These are phyloP conservation scores for Plagiodera versicolora DNA, from an alignment of 2,888 invertebrate species.

Conservation along the genomic window DNA sequence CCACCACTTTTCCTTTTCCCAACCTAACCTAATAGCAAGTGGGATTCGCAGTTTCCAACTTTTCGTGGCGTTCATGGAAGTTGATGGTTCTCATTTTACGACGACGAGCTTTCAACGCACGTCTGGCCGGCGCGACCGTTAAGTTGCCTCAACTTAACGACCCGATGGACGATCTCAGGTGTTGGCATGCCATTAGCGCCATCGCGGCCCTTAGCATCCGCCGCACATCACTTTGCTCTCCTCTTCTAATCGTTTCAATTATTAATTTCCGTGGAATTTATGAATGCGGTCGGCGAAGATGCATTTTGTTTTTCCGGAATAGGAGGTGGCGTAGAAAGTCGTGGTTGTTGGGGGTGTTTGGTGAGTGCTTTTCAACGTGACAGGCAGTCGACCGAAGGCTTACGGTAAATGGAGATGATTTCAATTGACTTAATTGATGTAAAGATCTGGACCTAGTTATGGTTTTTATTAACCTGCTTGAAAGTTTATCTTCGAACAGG, in stretches of 20 bases:
- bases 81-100: conserved; percentile 52
- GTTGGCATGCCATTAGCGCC: conserved; percentile 53
- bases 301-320: neutral
- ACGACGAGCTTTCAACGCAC: conserved; percentile 48
- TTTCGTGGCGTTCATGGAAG: conserved; percentile 49
- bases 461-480: too few relatives aligned
- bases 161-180: conserved; percentile 53
- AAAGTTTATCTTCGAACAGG: too few relatives aligned
- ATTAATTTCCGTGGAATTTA: conserved; percentile 29
- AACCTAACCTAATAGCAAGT: too few relatives aligned
- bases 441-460: too few relatives aligned
- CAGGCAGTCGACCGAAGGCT: too few relatives aligned
- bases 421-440: too few relatives aligned
- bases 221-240: conserved; percentile 26
- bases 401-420: too few relatives aligned
- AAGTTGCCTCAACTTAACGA: conserved; percentile 45
- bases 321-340: neutral
- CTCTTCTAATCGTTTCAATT: conserved; percentile 31
- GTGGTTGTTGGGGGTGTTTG: neutral
- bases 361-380: neutral
- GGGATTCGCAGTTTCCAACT: too few relatives aligned
- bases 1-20: too few relatives aligned
- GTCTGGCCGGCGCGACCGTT: neutral
- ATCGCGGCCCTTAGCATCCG: conserved; percentile 42
- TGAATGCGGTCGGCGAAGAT: neutral